Base-by-base conservation (phyloP, 2,113 vertebrate species). In the Scopus umbretta region DNA sequence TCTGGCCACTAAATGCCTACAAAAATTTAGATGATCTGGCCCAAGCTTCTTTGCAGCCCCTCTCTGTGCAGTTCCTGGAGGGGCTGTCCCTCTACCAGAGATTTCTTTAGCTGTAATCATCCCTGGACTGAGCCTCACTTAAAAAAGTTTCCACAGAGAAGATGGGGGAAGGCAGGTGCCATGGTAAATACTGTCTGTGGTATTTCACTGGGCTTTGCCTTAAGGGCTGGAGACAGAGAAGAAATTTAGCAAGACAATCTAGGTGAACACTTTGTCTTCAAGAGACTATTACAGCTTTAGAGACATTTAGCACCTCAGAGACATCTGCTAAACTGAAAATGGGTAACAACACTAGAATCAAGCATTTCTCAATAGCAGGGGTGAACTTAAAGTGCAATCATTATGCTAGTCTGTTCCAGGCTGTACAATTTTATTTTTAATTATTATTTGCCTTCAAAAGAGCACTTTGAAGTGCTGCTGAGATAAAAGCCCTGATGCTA, bases 371-470 rank as follows among this genome's bases (percentile, higher is more conserved):
- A 65, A 34, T 38, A 88, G 67, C 32, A 83, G n/a, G 45, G 59
- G 14, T 76, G 90, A 93, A 83, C n/a, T 61, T 80, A 80, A 79
- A 95, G 67, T 88, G 71, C 50, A 74, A 43, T 88, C 67, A 83
- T 73, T 76, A 63, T 78, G 29, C 42, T 93, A 90, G 71, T 66
- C 71, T 95, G 17, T 88, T 88, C 29, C 90, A 93, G 23, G 45
- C 49, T 90, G 55, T 63, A 90, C 53, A 66, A 34, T 71, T 88
- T 92, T 90, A 94, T 95, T 94, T 94, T 93, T 94, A 94, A 96
- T 95, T 94, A 88, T 80, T 96, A 90, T 93, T 95, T 90, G 58
- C 67, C 67, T 94, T 97, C 79, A 92, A 87, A 96, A 88, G 61
- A 91, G 30, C 58, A 85, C 78, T 95, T 68, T 92, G 66, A 87